These are phyloP conservation scores for Drosophila eugracilis DNA, from an alignment of 1,140 invertebrate genomes.

Conservation along the genomic window DNA sequence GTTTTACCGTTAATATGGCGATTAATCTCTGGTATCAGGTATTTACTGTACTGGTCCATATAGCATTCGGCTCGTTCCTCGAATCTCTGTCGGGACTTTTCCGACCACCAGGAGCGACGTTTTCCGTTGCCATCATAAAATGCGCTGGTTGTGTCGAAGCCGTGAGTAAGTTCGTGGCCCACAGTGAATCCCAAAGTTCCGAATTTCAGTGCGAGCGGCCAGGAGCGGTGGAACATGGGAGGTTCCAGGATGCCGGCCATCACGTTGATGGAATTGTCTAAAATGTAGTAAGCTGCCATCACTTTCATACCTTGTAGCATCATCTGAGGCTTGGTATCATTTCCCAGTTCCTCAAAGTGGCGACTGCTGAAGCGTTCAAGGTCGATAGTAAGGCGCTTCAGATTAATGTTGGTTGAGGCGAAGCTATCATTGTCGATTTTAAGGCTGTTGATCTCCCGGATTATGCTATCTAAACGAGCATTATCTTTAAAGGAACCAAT, in stretches of 20 bases:
- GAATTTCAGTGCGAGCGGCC: conserved; percentile 71
- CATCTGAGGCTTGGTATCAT: conserved; percentile 55
- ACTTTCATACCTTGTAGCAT: conserved; percentile 62
- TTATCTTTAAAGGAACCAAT: conserved; percentile 87
- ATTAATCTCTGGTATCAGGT: conserved; percentile 85
- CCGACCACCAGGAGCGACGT: conserved; percentile 72
- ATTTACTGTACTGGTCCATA: conserved; percentile 88
- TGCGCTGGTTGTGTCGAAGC: conserved; percentile 61
- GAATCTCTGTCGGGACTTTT: conserved; percentile 44
- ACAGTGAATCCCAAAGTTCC: conserved; percentile 70
- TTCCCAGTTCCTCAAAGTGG: conserved; percentile 40
- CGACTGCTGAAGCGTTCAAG: conserved; percentile 55
- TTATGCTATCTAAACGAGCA: conserved; percentile 29
- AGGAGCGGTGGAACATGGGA: conserved; percentile 92
- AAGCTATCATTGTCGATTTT: conserved; percentile 33
- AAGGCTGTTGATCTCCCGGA: conserved; percentile 53
- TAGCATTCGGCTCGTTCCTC: conserved; percentile 88
- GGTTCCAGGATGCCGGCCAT: conserved; percentile 95
- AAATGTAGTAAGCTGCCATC: conserved; percentile 60
- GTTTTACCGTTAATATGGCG: conserved; percentile 86
- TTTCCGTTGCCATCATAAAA: conserved; percentile 47
- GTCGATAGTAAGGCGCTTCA: conserved; percentile 30
- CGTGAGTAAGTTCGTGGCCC: conserved; percentile 75
- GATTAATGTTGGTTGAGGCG: conserved; percentile 55
- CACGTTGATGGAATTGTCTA: conserved; percentile 75